A percentile compares a stretch with the other conserved stretches of the same genome.
These are phyloP conservation scores for Gymnocypris eckloni DNA, from an alignment of 2,797 vertebrate genomes.

Conservation along the genomic window DNA sequence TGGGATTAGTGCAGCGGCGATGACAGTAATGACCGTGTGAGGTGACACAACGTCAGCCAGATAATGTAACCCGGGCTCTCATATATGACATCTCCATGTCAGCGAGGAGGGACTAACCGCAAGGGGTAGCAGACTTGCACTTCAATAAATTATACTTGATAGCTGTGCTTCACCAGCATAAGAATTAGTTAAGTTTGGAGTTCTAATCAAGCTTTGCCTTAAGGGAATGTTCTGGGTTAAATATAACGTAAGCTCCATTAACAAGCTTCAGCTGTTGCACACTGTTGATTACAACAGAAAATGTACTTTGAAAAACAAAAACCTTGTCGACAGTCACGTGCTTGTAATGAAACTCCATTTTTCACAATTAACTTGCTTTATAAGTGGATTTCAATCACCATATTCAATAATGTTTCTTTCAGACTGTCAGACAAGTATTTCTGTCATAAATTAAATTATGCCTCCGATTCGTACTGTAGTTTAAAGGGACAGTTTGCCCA, in stretches of 20 bases:
- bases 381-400: not conserved
- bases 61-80: not conserved
- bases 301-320: not conserved
- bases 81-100: not conserved
- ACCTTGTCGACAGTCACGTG: not conserved
- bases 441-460: not conserved
- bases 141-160: conserved; percentile 46
- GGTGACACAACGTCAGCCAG: conserved; percentile 12
- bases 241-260: not conserved
- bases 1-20: conserved; percentile 66
- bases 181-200: conserved; percentile 16
- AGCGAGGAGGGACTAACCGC: not conserved
- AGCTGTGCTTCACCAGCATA: conserved; percentile 36
- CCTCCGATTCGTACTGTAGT: not conserved
- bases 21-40: conserved; percentile 31
- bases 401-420: not conserved
- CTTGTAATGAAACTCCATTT: not conserved
- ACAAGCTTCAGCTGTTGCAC: not conserved
- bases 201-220: conserved; percentile 43
- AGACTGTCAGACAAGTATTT: not conserved
- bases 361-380: not conserved
- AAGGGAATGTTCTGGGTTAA: conserved; percentile 17
- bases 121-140: conserved; percentile 42
- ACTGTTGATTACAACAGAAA: not conserved
- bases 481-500: conserved; percentile 6